Conservation (phyloP, 2,797 vertebrate species). For the Hafferia zeledoni region DNA sequence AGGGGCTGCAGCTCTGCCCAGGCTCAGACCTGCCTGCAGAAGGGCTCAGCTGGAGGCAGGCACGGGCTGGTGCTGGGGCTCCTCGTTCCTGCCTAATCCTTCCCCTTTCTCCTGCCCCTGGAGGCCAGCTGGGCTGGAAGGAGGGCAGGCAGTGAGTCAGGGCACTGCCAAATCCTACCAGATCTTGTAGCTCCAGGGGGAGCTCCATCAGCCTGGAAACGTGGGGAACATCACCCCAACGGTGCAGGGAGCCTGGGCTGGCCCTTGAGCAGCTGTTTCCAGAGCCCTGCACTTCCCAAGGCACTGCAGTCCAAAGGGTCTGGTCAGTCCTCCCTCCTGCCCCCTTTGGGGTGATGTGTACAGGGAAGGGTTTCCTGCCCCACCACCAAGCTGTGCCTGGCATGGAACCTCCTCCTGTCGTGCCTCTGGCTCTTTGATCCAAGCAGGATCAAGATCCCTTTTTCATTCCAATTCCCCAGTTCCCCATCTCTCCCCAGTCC, state of each 20-base stretch:
- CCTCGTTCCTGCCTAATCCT: slow-evolving; percentile 10
- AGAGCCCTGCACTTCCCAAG: neutral
- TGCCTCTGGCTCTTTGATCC: neutral
- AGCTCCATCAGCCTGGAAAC: fast-evolving
- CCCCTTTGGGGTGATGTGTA: neutral
- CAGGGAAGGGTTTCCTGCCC: neutral
- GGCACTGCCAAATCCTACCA: neutral
- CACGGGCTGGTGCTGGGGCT: neutral
- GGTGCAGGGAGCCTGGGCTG: neutral
- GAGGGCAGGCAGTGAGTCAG: neutral
- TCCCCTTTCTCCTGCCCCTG: neutral
- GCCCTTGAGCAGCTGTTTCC: neutral
- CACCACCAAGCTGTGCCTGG: neutral
- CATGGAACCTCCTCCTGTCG: neutral
- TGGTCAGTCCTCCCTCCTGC: neutral
- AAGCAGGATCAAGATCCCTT: neutral
- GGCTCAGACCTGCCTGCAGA: neutral
- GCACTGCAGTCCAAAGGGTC: neutral
- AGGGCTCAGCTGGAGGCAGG: neutral
- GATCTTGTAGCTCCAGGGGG: neutral
- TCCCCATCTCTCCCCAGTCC: neutral
- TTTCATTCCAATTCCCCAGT: neutral
- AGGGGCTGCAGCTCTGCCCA: neutral
- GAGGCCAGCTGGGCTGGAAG: neutral
- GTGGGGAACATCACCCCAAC: neutral